Evolutionary conservation across 1,140 invertebrate genomes (phyloP), one percentile per base, ranked within the genome.

Genomic region (Phenacoccus solenopsis): DNA sequence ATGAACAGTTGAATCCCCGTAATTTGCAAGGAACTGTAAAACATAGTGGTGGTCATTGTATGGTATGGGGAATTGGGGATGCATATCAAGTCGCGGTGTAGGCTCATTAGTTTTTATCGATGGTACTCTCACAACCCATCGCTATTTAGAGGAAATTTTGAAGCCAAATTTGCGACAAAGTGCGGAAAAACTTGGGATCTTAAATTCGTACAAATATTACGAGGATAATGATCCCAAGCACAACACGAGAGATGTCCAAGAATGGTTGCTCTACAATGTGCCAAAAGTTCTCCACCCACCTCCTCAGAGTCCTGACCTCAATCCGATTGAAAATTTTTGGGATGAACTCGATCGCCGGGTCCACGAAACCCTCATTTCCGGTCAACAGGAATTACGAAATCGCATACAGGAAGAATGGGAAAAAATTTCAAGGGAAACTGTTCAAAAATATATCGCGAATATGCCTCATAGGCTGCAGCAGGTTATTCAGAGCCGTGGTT

Each of bases 251-350:
- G 70, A 73, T 21, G 71, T 70, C 0, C 74, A 72, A 49, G 38
- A 74, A 32, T 78, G 73, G 72, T 70, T 79, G 49, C 35, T 73
- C 9, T 72, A 73, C 28, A 72, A 76, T 27, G 71, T 72, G 57
- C 72, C 73, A n/a, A 67, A 73, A 61, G 59, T 75, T 70, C 69
- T 78, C n/a, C 28, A 75, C 67, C 75, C 72, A 38, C 75, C 77
- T 20, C 71, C 77, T 22, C 76, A 79, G 59, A 77, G 75, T 32
- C 75, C 78, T 9, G 78, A 80, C 61, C 56, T 80, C 0, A 79
- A 79, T 72, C 75, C 75, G 0, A 79, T 77, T 49, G 75, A 79
- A 68, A 70, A 79, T 75, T 49, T 79, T 7, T 77, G 76, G 78
- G 73, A 74, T 69, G 38, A 74, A 38, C 72, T 78, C 12, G 72